These are phyloP conservation scores for Coilia nasus DNA, from an alignment of 2,797 vertebrate genomes.

Conservation along the genomic window DNA sequence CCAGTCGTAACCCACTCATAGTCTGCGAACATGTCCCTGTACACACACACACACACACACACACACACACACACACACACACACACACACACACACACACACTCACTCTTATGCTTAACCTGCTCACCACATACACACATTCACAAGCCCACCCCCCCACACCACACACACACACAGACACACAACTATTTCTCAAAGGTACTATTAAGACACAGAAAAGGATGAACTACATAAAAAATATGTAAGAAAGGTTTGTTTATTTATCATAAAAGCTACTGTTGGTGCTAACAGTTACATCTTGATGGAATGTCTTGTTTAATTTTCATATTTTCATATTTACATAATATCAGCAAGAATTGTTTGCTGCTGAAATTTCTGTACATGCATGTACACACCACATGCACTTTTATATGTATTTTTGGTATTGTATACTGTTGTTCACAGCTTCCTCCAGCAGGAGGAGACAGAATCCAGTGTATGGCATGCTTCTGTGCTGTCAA, in stretches of 20 bases:
- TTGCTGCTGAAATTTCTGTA: background rate
- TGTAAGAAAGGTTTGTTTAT: background rate
- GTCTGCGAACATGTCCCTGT: too few relatives aligned
- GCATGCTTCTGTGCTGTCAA: background rate
- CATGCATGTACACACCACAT: background rate
- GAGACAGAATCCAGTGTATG: conserved; percentile 75
- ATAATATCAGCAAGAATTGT: background rate
- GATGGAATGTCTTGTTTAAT: background rate
- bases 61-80: background rate
- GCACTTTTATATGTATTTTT: background rate
- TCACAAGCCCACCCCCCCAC: background rate
- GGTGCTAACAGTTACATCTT: background rate
- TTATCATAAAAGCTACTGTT: background rate
- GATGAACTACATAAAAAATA: background rate
- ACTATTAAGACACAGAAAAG: background rate
- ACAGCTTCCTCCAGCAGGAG: conserved; percentile 63
- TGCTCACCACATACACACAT: background rate
- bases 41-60: background rate
- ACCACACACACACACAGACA: too few relatives aligned
- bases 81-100: background rate
- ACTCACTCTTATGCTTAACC: background rate
- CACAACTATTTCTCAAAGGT: background rate
- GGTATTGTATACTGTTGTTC: background rate
- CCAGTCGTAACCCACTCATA: too few relatives aligned
- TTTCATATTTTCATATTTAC: too few relatives aligned